Base-by-base conservation (phyloP, 2,797 vertebrate genomes). In the Podarcis lilfordi region DNA sequence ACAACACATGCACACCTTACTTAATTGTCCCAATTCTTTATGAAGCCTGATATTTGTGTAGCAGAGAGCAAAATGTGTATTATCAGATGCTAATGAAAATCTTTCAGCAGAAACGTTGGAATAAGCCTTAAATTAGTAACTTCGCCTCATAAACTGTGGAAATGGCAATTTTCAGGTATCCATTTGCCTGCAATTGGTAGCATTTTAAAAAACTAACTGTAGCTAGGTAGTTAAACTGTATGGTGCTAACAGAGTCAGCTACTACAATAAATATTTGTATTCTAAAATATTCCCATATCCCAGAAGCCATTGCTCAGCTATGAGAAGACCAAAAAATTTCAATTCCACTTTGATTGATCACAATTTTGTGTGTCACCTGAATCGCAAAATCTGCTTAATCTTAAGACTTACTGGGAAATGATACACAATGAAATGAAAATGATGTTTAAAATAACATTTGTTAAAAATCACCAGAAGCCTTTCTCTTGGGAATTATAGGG, bases 11-110 rank as follows among this genome's bases (percentile, higher is more conserved):
- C 40, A n/a, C 50, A 81, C 40, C 64, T 43, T 77, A 72, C 77
- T 89, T 82, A 91, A 87, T 89, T 82, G 55, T 80, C 72, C 32
- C 2, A 25, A 82, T 87, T 82, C 40, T 82, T 87, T 69, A 72
- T 72, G 50, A 78, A 72, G 85, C 77, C n/a, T n/a, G 32, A 59
- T 87, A 89, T 84, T 85, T 71, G 32, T 85, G 72, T 9, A 79
- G 55, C 77, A n/a, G 77, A 45, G 40, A 35, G 25, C 72, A 85
- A 82, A 50, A 77, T 50, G 43, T 68, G 83, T 50, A 87, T 81
- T 61, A 75, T 85, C 72, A 66, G 64, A 55, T 35, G 40, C 43
- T n/a, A 71, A 77, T 82, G 74, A 90, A 88, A 75, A 43, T 55
- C 25, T 86, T 25, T 59, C 64, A 32, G 32, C 69, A 69, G 32